phyloP scores from a whole-genome alignment of 1,140 invertebrate genomes.

The Bombus huntii region DNA sequence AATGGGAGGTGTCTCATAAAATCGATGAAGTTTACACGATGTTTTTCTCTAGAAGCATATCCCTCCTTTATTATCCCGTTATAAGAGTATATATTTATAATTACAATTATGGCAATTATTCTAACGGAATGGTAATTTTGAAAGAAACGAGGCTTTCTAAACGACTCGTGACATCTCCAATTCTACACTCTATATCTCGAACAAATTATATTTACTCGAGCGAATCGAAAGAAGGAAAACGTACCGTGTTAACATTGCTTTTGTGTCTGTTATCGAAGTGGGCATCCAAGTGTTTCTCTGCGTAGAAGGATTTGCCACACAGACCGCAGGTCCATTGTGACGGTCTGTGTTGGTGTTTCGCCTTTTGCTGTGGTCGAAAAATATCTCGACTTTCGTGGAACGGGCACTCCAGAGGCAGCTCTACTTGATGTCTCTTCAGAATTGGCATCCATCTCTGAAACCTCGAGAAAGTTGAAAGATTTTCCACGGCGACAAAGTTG shows the following conservation, averaged over 20 bases:
- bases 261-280: slow-evolving; percentile 96
- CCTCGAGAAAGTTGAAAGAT: slow-evolving; percentile 21
- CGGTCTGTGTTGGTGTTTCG: slow-evolving; percentile 91
- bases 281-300: slow-evolving; percentile 92
- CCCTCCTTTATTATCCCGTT: background rate
- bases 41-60: no score
- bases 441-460: slow-evolving; percentile 93
- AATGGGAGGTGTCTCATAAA: background rate
- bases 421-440: slow-evolving; percentile 92
- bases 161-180: background rate
- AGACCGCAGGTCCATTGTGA: slow-evolving; percentile 95
- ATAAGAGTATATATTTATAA: no score
- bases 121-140: background rate
- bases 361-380: slow-evolving; percentile 91
- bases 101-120: background rate
- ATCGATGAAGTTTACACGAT: no score
- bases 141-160: background rate
- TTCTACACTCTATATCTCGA: background rate
- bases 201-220: background rate
- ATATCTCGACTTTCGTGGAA: slow-evolving; percentile 94
- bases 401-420: slow-evolving; percentile 92
- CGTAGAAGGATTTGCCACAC: slow-evolving; percentile 96
- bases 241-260: slow-evolving; percentile 92
- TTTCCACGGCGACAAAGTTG: background rate
- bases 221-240: no score